Conservation (phyloP, 2,113 vertebrate genomes). For the Antechinus stuartii region DNA sequence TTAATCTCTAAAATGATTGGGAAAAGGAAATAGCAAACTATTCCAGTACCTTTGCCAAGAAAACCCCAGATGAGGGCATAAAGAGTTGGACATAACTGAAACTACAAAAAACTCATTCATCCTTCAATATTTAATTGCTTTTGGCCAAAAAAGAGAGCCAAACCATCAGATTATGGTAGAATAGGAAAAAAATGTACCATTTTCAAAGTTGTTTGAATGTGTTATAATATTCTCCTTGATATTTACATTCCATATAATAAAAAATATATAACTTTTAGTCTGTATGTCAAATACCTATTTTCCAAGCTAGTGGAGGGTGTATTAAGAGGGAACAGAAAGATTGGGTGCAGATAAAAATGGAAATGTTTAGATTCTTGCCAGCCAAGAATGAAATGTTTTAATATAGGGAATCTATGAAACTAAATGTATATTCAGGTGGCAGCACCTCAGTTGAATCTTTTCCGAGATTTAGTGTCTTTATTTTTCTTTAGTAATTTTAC, state of each 20-base stretch:
- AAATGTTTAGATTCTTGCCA: background rate
- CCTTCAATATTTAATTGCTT: background rate
- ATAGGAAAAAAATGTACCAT: background rate
- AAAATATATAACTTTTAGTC: background rate
- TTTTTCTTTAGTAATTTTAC: background rate
- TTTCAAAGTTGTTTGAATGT: background rate
- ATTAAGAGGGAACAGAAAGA: background rate
- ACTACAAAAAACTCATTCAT: background rate
- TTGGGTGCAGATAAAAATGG: background rate
- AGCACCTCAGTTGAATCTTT: background rate
- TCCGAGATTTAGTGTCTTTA: background rate
- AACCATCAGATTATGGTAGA: slow-evolving; percentile 18
- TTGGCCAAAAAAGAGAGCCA: background rate
- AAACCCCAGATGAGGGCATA: background rate
- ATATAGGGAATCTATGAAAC: background rate
- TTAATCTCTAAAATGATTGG: background rate
- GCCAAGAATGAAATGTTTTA: background rate
- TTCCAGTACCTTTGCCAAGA: background rate
- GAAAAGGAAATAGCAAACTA: background rate
- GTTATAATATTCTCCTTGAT: background rate
- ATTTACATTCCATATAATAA: slow-evolving; percentile 26
- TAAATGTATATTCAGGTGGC: background rate
- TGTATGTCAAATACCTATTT: background rate
- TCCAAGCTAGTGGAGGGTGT: background rate
- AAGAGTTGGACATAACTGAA: background rate